phyloP scores from a whole-genome alignment of 1,140 invertebrate genomes.

The Pollicipes pollicipes region DNA sequence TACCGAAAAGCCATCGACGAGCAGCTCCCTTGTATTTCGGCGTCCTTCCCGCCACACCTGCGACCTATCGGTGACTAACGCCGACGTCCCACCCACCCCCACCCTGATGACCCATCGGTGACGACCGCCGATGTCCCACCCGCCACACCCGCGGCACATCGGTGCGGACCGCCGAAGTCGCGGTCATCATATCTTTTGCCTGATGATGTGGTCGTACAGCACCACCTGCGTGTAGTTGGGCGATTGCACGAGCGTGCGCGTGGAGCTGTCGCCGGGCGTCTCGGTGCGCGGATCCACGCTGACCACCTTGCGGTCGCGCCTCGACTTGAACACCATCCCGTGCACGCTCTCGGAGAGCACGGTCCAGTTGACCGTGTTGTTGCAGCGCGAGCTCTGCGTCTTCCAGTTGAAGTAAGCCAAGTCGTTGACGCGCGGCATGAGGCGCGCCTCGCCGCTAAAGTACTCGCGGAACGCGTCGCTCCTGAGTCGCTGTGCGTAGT shows the following conservation, averaged over 20 bases:
- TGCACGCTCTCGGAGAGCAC: constrained; percentile 41
- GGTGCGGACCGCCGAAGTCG: no score
- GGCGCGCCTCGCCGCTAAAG: constrained; percentile 40
- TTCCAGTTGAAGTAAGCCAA: constrained; percentile 56
- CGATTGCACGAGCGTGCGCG: constrained; percentile 19
- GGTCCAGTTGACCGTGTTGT: constrained; percentile 47
- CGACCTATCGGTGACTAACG: no score
- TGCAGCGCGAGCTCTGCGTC: constrained; percentile 39
- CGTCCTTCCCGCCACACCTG: no score
- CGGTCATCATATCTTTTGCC: background rate
- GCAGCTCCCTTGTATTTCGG: no score
- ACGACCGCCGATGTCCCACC: no score
- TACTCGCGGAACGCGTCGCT: constrained; percentile 51
- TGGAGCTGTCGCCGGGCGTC: constrained; percentile 34
- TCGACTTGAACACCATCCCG: constrained; percentile 44
- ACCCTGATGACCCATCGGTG: no score
- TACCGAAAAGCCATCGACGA: no score
- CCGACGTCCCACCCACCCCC: no score
- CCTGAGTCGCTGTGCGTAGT: constrained; percentile 47
- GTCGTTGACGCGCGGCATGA: constrained; percentile 43
- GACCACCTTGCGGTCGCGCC: constrained; percentile 40
- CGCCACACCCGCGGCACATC: no score
- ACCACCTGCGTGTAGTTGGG: background rate
- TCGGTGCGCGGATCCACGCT: constrained; percentile 32
- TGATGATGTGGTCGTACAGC: background rate